Percentiles rank a stretch among this genome's conserved stretches.
These are phyloP conservation scores for Leguminivora glycinivorella DNA, from an alignment of 1,140 invertebrate genomes.

Conservation along the genomic window DNA sequence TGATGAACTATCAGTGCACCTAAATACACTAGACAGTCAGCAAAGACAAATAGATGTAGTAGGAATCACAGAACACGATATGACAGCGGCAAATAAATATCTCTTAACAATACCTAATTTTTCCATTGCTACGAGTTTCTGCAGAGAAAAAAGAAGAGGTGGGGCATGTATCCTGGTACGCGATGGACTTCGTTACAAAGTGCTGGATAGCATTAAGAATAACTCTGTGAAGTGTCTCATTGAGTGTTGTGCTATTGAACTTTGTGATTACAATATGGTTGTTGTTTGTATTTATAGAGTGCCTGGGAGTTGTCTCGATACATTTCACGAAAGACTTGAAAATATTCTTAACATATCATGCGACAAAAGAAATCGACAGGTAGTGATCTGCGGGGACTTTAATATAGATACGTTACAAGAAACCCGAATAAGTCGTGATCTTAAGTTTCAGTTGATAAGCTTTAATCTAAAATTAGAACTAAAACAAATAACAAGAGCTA, in stretches of 20 bases:
- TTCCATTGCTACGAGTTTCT: not conserved
- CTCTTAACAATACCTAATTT: too few species aligned
- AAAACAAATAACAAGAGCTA: constrained; percentile 32
- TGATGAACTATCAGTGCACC: too few species aligned
- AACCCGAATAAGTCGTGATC: not conserved
- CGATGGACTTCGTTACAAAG: not conserved
- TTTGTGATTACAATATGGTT: not conserved
- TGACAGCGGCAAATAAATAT: too few species aligned
- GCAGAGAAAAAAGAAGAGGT: not conserved
- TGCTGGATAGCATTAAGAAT: not conserved
- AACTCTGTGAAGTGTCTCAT: not conserved
- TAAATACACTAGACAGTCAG: too few species aligned
- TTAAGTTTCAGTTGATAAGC: not conserved
- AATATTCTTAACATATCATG: not conserved
- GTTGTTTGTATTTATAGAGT: not conserved
- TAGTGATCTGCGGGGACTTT: constrained; percentile 29
- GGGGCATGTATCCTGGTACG: not conserved
- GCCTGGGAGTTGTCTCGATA: not conserved
- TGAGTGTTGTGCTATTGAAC: not conserved
- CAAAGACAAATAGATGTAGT: too few species aligned
- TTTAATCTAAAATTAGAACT: constrained; percentile 19
- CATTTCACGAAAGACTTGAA: not conserved
- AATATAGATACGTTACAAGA: constrained; percentile 25
- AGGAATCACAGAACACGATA: too few species aligned
- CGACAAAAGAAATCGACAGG: not conserved